phyloP scores from a whole-genome alignment of 1,140 invertebrate species.

The Procambarus clarkii region DNA sequence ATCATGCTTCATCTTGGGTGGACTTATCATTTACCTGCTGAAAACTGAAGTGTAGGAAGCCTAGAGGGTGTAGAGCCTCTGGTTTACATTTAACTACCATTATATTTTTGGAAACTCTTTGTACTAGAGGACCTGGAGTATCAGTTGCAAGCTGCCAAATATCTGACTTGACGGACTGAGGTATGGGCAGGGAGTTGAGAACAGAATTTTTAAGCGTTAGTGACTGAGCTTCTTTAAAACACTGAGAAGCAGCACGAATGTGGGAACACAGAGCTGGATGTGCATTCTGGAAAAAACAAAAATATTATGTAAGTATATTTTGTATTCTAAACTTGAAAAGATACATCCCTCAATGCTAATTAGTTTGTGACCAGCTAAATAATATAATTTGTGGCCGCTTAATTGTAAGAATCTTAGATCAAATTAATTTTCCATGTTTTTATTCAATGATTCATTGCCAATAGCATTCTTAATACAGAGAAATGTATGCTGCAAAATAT shows the following conservation, averaged over 20 bases:
- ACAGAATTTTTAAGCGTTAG: conserved; percentile 82
- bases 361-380: too few relatives aligned
- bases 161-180: conserved; percentile 82
- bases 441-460: too few relatives aligned
- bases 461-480: too few relatives aligned
- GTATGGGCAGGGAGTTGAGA: conserved; percentile 81
- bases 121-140: conserved; percentile 83
- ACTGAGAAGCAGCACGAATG: conserved; percentile 83
- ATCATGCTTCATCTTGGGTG: too few relatives aligned
- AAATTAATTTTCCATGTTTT: too few relatives aligned
- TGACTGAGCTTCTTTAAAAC: conserved; percentile 81
- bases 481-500: too few relatives aligned
- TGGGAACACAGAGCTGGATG: conserved; percentile 80
- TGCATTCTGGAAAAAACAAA: conserved; percentile 37
- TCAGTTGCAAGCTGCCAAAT: conserved; percentile 82
- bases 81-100: conserved; percentile 87
- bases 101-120: conserved; percentile 85
- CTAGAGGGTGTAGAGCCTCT: conserved; percentile 83
- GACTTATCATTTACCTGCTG: conserved; percentile 73
- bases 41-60: conserved; percentile 81
- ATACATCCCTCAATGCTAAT: too few relatives aligned
- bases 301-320: background rate
- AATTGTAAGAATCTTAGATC: too few relatives aligned
- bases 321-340: too few relatives aligned
- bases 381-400: too few relatives aligned